These are phyloP conservation scores for Bemisia tabaci DNA, from an alignment of 1,140 invertebrate species.

Conservation along the genomic window DNA sequence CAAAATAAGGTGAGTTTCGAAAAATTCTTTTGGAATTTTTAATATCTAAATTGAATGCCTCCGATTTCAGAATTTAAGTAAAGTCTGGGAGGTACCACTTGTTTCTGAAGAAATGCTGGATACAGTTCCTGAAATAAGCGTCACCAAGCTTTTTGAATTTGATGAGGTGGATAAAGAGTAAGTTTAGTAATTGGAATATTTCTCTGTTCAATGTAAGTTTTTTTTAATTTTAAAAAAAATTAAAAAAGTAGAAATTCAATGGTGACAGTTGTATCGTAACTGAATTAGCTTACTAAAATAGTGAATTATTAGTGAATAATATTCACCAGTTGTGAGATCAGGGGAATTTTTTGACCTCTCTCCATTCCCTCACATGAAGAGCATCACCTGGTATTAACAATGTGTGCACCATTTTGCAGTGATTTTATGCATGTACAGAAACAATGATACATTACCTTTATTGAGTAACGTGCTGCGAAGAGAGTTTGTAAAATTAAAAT, in stretches of 20 bases:
- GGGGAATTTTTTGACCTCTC: too few relatives aligned
- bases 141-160: slow-evolving; percentile 33
- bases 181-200: slow-evolving; percentile 10
- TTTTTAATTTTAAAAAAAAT: too few relatives aligned
- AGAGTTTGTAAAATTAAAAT: not conserved
- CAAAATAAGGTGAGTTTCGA: too few relatives aligned
- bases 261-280: not conserved
- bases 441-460: not conserved
- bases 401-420: too few relatives aligned
- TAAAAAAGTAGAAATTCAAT: slow-evolving; percentile 6
- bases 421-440: not conserved
- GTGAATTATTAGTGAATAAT: too few relatives aligned
- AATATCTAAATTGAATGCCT: too few relatives aligned
- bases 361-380: too few relatives aligned
- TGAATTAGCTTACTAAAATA: too few relatives aligned
- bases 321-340: too few relatives aligned
- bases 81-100: slow-evolving; percentile 35
- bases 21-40: too few relatives aligned
- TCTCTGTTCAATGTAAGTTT: not conserved
- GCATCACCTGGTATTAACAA: too few relatives aligned
- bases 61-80: slow-evolving; percentile 35
- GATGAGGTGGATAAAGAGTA: slow-evolving; percentile 25
- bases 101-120: slow-evolving; percentile 35
- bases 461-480: not conserved
- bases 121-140: slow-evolving; percentile 35